Conservation (phyloP, 2,797 vertebrate species). For the Spinibarbus caldwelli region DNA sequence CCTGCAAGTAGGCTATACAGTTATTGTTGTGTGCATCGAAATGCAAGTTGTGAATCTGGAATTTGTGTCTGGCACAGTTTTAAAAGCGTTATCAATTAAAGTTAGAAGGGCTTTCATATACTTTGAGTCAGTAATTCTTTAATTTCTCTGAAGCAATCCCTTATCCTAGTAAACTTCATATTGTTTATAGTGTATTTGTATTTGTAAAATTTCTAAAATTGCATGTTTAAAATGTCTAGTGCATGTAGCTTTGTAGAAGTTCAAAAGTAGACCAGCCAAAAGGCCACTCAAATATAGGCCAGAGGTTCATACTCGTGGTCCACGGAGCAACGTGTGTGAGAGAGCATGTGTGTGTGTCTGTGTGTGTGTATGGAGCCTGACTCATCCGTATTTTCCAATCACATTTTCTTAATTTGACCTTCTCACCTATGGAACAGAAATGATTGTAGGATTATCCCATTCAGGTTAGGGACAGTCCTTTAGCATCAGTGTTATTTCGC, state of each 20-base stretch:
- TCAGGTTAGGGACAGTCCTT: constrained; percentile 21
- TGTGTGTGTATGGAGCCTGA: constrained; percentile 55
- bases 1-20: background rate
- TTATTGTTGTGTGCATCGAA: background rate
- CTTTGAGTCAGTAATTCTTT: background rate
- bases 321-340: background rate
- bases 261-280: background rate
- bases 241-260: background rate
- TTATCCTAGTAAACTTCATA: constrained; percentile 18
- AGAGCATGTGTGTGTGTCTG: background rate
- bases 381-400: constrained; percentile 51
- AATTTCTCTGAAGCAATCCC: background rate
- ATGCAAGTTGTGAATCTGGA: background rate
- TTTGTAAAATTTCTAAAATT: background rate
- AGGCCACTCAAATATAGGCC: background rate
- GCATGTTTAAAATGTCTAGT: background rate
- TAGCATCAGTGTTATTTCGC: background rate
- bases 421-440: constrained; percentile 26
- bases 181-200: background rate
- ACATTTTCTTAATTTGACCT: constrained; percentile 24
- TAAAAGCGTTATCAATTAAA: background rate
- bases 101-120: background rate
- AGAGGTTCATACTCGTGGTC: background rate
- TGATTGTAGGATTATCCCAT: background rate
- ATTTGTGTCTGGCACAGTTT: background rate